Conservation (phyloP, 1,140 invertebrate species). For the Drosophila bocqueti region DNA sequence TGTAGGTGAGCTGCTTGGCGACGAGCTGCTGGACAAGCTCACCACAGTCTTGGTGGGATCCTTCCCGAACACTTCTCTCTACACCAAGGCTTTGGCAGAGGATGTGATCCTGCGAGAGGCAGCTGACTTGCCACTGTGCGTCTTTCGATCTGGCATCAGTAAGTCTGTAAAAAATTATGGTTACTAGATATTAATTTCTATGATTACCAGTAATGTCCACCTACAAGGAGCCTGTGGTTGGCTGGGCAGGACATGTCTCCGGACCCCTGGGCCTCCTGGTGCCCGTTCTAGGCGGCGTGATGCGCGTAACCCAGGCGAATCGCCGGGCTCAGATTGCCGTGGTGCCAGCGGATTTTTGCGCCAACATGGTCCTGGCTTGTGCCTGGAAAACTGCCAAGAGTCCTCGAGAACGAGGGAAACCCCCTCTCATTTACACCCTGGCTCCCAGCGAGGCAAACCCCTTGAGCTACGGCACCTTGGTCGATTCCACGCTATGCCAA, state of each 20-base stretch:
- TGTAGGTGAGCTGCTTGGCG: slow-evolving; percentile 85
- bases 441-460: slow-evolving; percentile 88
- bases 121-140: slow-evolving; percentile 89
- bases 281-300: slow-evolving; percentile 87
- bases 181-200: slow-evolving; percentile 58
- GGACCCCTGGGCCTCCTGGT: slow-evolving; percentile 91
- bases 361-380: slow-evolving; percentile 90
- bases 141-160: slow-evolving; percentile 90
- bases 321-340: slow-evolving; percentile 85
- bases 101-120: slow-evolving; percentile 88
- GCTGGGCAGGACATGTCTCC: slow-evolving; percentile 96
- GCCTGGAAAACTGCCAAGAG: slow-evolving; percentile 88
- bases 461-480: slow-evolving; percentile 87
- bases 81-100: slow-evolving; percentile 93
- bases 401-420: fast-evolving
- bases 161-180: slow-evolving; percentile 74
- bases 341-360: slow-evolving; percentile 93
- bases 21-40: slow-evolving; percentile 88
- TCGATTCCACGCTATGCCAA: slow-evolving; percentile 46
- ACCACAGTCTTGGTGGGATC: slow-evolving; percentile 88
- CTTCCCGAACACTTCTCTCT: slow-evolving; percentile 93
- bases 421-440: slow-evolving; percentile 88
- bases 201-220: slow-evolving; percentile 89
- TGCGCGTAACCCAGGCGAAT: slow-evolving; percentile 89
- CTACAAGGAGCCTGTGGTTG: slow-evolving; percentile 89